Evolutionary conservation across 1,140 invertebrate species (phyloP), one percentile per base, ranked within the genome.

Genomic region (Sweltsa coloradensis): DNA sequence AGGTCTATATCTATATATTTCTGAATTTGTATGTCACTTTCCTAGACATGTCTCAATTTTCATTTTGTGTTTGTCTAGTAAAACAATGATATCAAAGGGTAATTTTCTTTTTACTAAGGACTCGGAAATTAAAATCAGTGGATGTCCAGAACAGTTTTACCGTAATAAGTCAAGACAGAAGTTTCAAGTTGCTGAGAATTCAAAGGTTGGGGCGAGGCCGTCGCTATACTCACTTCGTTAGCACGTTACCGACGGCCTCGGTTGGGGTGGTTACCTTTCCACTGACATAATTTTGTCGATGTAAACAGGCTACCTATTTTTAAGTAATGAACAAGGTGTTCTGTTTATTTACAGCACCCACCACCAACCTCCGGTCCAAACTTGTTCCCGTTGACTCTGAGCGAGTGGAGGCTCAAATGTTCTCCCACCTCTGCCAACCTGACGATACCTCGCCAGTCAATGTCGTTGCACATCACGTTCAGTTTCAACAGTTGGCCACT

Each of bases 351-450:
- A 24, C 7, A 29, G 6, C 5, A 3, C 11, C 41, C 36, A 34
- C 34, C 25, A 43, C 29, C 54, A 54, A 69, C 66, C 39, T 62
- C 47, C 13, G 41, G 56, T 0, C 69, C 68, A 50, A 75, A 56
- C 52, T 71, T 64, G 53, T 76, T 76, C n/a, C 71, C 71, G 46
- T 66, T 71, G 1, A 77, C 42, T 55, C 68, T 57, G 3, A 75
- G 54, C 34, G 62, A 63, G 52, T 65, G 70, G 3, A 76, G 45
- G 22, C 64, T 64, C 3, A 75, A 48, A 26, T 59, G 57, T 11
- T 57, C 51, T 3, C 59, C 58, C n/a, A 64, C 59, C 48, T 62
- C 56, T 1, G 60, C 54, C 44, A 73, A 48, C 50, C 62, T 54
- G 22, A 55, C 47, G 22, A 71, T 59, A 7, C 69, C 67, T 36